These are phyloP conservation scores for Melangyna quadrimaculata DNA, from an alignment of 2,888 invertebrate species.

Conservation along the genomic window DNA sequence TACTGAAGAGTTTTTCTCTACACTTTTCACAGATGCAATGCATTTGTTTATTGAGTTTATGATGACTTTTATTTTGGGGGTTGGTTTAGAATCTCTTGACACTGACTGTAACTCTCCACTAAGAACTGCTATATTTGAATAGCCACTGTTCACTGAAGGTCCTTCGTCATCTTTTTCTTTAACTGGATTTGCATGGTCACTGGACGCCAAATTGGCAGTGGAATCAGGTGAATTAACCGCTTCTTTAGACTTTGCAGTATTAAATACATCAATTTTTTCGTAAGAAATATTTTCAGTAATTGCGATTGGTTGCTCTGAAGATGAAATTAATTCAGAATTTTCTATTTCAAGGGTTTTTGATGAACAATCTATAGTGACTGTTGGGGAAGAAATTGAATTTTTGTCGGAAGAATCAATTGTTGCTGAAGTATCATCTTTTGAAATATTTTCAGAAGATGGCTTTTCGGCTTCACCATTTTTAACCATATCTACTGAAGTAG, in stretches of 20 bases:
- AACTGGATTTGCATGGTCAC: not conserved
- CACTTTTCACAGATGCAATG: not conserved
- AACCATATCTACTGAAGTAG: not conserved
- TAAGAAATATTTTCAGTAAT: not conserved
- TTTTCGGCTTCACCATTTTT: not conserved
- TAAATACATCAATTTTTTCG: not conserved
- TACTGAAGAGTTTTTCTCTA: not conserved
- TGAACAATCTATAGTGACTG: not conserved
- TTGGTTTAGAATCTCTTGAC: not conserved
- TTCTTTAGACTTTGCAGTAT: not conserved
- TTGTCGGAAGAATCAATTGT: not conserved
- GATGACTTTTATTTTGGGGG: not conserved
- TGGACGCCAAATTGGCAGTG: not conserved
- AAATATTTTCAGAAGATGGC: not conserved
- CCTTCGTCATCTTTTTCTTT: not conserved
- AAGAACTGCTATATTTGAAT: not conserved
- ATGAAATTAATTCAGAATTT: not conserved
- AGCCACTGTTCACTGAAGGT: not conserved
- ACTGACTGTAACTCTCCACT: not conserved
- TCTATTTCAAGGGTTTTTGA: not conserved
- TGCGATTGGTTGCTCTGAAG: not conserved
- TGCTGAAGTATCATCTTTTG: not conserved
- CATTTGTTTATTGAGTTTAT: not conserved
- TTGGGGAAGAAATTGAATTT: not conserved
- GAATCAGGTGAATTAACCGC: not conserved